These are phyloP conservation scores for Spheniscus humboldti DNA, from an alignment of 2,797 vertebrate species.

Conservation along the genomic window DNA sequence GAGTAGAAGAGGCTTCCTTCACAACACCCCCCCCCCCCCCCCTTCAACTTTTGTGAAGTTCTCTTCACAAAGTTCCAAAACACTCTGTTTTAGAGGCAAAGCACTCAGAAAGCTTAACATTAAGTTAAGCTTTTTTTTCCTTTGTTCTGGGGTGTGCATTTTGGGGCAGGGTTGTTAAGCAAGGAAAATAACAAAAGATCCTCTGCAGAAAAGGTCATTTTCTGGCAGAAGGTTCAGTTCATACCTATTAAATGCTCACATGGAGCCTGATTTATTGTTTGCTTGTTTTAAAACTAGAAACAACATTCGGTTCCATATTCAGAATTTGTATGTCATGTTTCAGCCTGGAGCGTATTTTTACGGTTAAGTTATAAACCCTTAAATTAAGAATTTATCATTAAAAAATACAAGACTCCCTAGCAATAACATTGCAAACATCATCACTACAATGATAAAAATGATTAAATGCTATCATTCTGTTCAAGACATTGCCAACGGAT, in stretches of 20 bases:
- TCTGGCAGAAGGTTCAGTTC: neutral
- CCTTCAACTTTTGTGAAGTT: neutral
- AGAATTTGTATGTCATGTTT: neutral
- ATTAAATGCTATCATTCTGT: slow-evolving; percentile 37
- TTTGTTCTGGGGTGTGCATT: neutral
- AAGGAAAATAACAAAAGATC: neutral
- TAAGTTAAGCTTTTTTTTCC: neutral
- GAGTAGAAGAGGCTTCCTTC: neutral
- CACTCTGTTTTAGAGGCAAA: neutral
- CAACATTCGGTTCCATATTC: neutral
- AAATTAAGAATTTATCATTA: slow-evolving; percentile 19
- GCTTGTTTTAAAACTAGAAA: neutral
- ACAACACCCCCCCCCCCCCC: neutral
- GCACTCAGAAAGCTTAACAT: neutral
- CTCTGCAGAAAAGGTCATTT: neutral
- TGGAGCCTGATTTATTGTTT: neutral
- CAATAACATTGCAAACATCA: slow-evolving; percentile 1
- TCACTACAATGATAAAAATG: slow-evolving; percentile 34
- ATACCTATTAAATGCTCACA: neutral
- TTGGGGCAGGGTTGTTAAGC: neutral
- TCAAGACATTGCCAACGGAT: slow-evolving; percentile 23
- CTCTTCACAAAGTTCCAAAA: neutral
- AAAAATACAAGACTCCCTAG: neutral
- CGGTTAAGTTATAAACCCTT: neutral
- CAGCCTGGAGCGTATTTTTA: slow-evolving; percentile 15